A percentile compares a stretch with the other conserved stretches of the same genome.
Evolutionary conservation across 2,113 vertebrate species (phyloP).

Genomic region (Micromys minutus): DNA sequence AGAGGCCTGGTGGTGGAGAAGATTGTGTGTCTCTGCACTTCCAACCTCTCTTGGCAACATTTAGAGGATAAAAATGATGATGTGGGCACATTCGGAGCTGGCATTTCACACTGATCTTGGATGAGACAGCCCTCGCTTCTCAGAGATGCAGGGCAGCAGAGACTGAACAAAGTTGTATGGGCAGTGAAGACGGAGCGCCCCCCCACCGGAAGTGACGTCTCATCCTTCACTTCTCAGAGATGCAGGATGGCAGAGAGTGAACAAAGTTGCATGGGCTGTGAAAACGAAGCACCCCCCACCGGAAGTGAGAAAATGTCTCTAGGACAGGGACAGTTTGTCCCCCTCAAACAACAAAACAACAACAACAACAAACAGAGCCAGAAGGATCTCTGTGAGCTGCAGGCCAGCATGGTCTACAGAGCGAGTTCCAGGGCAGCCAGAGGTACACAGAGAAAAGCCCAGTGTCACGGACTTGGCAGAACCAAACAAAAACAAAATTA

Average conservation of each 20-base stretch:
- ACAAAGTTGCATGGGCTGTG: fast-evolving
- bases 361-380: neutral
- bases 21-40: neutral
- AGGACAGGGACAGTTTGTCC: neutral
- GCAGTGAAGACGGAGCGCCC: fast-evolving
- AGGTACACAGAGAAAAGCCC: neutral
- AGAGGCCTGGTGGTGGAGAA: neutral
- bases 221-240: fast-evolving
- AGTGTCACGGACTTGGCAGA: neutral
- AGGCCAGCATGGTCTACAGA: neutral
- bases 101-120: neutral
- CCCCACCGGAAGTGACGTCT: no score
- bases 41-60: neutral
- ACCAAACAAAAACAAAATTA: neutral
- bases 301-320: neutral
- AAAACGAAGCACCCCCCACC: no score
- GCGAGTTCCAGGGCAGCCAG: neutral
- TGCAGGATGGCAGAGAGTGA: neutral
- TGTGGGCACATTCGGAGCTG: neutral
- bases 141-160: fast-evolving
- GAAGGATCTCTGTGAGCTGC: neutral
- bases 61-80: neutral
- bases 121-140: neutral
- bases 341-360: neutral
- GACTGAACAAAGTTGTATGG: neutral